Evolutionary conservation across 2,888 invertebrate species (phyloP).

Genomic region (Hemicrepidius hirtus): DNA sequence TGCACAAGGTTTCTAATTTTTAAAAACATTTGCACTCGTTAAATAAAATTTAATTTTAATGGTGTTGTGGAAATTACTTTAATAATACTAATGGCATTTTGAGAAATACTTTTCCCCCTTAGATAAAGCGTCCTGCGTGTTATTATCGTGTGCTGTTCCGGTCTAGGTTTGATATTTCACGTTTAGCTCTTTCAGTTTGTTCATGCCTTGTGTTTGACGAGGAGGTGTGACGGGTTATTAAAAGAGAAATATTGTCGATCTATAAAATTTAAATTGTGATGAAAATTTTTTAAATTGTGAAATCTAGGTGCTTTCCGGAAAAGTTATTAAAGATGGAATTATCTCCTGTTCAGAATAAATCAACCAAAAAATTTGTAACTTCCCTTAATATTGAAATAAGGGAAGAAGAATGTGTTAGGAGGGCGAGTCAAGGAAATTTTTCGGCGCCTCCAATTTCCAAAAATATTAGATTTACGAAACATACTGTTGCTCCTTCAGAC

Average conservation of each 20-base stretch:
- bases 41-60: background rate
- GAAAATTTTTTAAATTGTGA: no score
- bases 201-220: constrained; percentile 3
- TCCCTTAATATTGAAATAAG: constrained; percentile 34
- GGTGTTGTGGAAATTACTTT: constrained; percentile 6
- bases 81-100: constrained; percentile 37
- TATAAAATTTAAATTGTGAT: no score
- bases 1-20: background rate
- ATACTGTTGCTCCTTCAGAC: constrained; percentile 60
- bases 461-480: constrained; percentile 55
- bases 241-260: background rate
- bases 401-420: constrained; percentile 19
- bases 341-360: constrained; percentile 1
- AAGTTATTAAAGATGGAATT: constrained; percentile 29
- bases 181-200: constrained; percentile 18
- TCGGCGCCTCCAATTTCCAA: constrained; percentile 21
- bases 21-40: background rate
- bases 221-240: constrained; percentile 15
- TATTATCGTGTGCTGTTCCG: constrained; percentile 36
- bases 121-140: constrained; percentile 22
- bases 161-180: constrained; percentile 27
- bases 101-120: constrained; percentile 8
- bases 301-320: no score
- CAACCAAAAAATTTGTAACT: constrained; percentile 13
- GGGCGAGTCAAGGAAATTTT: constrained; percentile 15